Evolutionary conservation across 2,888 invertebrate species (phyloP).

Genomic region (Machimus rusticus): DNA sequence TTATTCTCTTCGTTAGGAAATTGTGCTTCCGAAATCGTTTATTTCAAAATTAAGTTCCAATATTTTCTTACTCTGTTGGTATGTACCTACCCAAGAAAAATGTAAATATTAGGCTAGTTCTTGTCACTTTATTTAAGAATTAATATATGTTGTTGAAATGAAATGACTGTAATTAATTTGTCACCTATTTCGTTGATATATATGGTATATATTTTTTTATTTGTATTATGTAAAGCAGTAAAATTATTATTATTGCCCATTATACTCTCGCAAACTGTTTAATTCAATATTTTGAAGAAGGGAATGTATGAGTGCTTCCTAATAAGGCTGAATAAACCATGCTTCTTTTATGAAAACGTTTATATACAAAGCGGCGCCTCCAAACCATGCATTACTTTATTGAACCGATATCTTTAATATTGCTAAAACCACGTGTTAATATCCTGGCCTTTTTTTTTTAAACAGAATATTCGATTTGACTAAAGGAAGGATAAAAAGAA

Average conservation of each 20-base stretch:
- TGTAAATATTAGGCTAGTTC: background rate
- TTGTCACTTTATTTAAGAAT: background rate
- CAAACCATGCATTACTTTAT: background rate
- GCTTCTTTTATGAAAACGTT: background rate
- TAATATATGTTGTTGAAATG: background rate
- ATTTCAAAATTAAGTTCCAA: background rate
- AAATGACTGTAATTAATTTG: background rate
- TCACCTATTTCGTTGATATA: background rate
- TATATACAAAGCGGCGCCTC: background rate
- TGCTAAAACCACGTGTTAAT: background rate
- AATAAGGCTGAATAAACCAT: background rate
- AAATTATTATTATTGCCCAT: background rate
- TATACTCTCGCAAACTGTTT: background rate
- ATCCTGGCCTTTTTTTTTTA: too few species aligned
- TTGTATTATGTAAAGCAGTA: background rate
- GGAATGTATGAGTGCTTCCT: background rate
- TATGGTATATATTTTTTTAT: background rate
- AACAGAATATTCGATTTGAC: too few species aligned
- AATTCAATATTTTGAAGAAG: background rate
- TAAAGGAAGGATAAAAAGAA: too few species aligned
- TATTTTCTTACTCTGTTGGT: background rate
- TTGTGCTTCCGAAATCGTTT: slow-evolving; percentile 29
- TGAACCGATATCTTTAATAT: background rate
- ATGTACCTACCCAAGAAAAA: background rate
- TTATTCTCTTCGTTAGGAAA: background rate